phyloP scores from a whole-genome alignment of 1,140 invertebrate species.

The Philotrypesis tridentata region DNA sequence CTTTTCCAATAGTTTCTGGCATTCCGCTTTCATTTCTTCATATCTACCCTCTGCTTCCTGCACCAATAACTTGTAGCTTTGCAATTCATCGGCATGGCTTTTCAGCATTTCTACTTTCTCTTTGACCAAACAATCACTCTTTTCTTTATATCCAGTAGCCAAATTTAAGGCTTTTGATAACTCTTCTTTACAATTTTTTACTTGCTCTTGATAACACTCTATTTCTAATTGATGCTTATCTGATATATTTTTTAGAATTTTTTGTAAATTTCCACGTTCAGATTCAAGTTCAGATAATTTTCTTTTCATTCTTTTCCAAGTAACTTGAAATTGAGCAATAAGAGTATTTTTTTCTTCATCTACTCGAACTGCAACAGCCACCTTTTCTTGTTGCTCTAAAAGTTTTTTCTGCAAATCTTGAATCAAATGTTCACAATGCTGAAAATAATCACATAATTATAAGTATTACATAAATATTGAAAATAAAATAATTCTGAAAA shows the following conservation, averaged over 20 bases:
- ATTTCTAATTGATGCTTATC: constrained; percentile 66
- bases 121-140: constrained; percentile 75
- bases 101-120: constrained; percentile 72
- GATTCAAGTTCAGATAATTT: constrained; percentile 69
- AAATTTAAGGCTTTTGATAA: constrained; percentile 79
- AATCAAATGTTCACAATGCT: constrained; percentile 86
- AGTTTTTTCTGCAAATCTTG: constrained; percentile 82
- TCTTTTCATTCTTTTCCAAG: constrained; percentile 73
- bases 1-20: constrained; percentile 64
- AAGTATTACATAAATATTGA: background rate
- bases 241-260: constrained; percentile 61
- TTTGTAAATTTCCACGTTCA: constrained; percentile 65
- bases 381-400: constrained; percentile 84
- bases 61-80: constrained; percentile 66
- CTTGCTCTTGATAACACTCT: constrained; percentile 70
- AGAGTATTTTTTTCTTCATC: constrained; percentile 83
- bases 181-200: constrained; percentile 78
- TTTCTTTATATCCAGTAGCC: constrained; percentile 80
- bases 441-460: constrained; percentile 55
- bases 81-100: constrained; percentile 66
- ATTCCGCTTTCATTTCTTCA: constrained; percentile 63
- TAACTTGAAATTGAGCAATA: constrained; percentile 78
- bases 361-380: constrained; percentile 84
- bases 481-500: constrained; percentile 20
- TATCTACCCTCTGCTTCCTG: constrained; percentile 64